Conservation (phyloP, 2,797 vertebrate species). For the Urocyon cinereoargenteus region DNA sequence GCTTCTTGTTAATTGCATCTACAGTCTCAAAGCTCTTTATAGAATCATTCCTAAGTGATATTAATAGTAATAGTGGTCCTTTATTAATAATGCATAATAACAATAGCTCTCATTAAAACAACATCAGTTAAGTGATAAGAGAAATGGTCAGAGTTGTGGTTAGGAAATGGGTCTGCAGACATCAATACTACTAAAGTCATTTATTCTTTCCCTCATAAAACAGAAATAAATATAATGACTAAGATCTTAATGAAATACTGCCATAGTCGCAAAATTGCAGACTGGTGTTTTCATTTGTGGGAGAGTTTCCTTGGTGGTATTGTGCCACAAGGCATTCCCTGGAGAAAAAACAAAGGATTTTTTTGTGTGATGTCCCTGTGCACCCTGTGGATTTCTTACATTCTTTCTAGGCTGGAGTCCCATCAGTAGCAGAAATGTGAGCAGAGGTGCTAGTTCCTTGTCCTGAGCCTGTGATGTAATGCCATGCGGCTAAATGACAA, state of each 20-base stretch:
- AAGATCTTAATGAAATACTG: constrained; percentile 61
- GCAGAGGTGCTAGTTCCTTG: not conserved
- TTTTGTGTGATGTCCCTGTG: not conserved
- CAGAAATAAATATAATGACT: constrained; percentile 63
- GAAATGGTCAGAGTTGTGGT: constrained; percentile 72
- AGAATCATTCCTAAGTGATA: constrained; percentile 77
- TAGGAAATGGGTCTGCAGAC: constrained; percentile 68
- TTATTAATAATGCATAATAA: constrained; percentile 84
- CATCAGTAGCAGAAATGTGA: not conserved
- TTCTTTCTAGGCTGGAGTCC: not conserved
- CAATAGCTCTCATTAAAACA: constrained; percentile 78
- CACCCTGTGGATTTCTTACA: not conserved
- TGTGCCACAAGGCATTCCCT: not conserved
- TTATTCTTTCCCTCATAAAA: constrained; percentile 70
- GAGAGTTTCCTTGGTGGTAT: not conserved
- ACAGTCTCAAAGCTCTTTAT: constrained; percentile 74
- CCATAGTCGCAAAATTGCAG: not conserved
- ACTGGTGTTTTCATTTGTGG: constrained; percentile 61
- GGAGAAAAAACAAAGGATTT: constrained; percentile 28
- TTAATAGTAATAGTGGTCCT: constrained; percentile 79
- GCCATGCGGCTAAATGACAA: not conserved
- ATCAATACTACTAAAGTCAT: constrained; percentile 55
- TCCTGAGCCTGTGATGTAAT: not conserved
- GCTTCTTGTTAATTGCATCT: constrained; percentile 64
- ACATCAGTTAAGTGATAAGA: constrained; percentile 76